phyloP scores from a whole-genome alignment of 1,140 invertebrate species.

The Drosophila azteca region DNA sequence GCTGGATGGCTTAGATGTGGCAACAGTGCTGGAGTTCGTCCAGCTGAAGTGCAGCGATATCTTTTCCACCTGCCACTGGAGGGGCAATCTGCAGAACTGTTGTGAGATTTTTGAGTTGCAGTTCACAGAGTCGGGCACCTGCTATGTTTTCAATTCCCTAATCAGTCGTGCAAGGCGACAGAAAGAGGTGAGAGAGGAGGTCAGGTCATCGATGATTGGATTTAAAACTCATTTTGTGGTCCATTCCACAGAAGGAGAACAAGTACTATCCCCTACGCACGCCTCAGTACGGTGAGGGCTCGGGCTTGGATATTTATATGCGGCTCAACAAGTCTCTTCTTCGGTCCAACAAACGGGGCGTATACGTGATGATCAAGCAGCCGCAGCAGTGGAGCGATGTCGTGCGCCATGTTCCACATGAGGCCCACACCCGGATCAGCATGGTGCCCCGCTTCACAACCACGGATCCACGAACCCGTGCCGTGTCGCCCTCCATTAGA shows the following conservation, averaged over 20 bases:
- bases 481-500: slow-evolving; percentile 31
- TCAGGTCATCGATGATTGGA: no score
- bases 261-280: slow-evolving; percentile 64
- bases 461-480: slow-evolving; percentile 40
- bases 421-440: slow-evolving; percentile 54
- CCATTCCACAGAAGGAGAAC: slow-evolving; percentile 37
- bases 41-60: slow-evolving; percentile 50
- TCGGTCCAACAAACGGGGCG: slow-evolving; percentile 26
- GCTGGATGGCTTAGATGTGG: slow-evolving; percentile 56
- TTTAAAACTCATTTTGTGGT: no score
- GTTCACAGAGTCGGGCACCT: slow-evolving; percentile 69
- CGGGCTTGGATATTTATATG: slow-evolving; percentile 54
- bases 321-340: slow-evolving; percentile 40
- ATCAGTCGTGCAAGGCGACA: slow-evolving; percentile 32
- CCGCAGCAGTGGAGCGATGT: slow-evolving; percentile 66
- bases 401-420: slow-evolving; percentile 35
- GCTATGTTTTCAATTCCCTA: slow-evolving; percentile 67
- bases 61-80: slow-evolving; percentile 57
- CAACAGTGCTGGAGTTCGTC: slow-evolving; percentile 35
- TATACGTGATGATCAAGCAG: slow-evolving; percentile 70
- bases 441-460: slow-evolving; percentile 50
- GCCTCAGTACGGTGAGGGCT: slow-evolving; percentile 51
- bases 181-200: slow-evolving; percentile 31
- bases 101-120: slow-evolving; percentile 69
- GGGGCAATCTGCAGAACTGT: slow-evolving; percentile 49